phyloP scores from a whole-genome alignment of 2,113 vertebrate species.

The Cololabis saira region DNA sequence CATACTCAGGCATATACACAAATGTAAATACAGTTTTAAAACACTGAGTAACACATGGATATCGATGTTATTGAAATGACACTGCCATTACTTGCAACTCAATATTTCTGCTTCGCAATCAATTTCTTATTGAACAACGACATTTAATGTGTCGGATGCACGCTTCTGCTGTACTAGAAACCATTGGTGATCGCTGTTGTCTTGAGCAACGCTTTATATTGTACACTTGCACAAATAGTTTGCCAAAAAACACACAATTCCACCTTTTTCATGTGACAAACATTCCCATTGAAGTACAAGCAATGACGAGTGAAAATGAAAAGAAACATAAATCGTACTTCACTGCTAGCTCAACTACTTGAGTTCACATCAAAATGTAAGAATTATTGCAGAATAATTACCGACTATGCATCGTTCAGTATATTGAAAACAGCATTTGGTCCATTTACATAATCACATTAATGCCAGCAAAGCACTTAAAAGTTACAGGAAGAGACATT shows the following conservation, averaged over 20 bases:
- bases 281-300: constrained; percentile 61
- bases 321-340: constrained; percentile 55
- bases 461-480: constrained; percentile 31
- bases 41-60: constrained; percentile 72
- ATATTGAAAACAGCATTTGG: constrained; percentile 59
- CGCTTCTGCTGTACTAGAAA: constrained; percentile 18
- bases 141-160: constrained; percentile 35
- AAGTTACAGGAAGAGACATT: constrained; percentile 18
- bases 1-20: constrained; percentile 70
- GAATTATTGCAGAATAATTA: constrained; percentile 76
- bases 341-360: constrained; percentile 59
- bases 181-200: neutral
- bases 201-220: constrained; percentile 48
- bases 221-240: constrained; percentile 8
- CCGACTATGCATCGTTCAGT: constrained; percentile 56
- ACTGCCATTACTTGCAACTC: constrained; percentile 55
- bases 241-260: constrained; percentile 3
- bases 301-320: constrained; percentile 50
- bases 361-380: constrained; percentile 64
- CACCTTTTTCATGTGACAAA: constrained; percentile 55
- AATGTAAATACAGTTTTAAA: constrained; percentile 72
- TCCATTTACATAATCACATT: constrained; percentile 52
- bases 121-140: constrained; percentile 40
- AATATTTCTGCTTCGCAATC: constrained; percentile 38
- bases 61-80: constrained; percentile 72